Evolutionary conservation across 1,140 invertebrate genomes (phyloP).

Genomic region (Condylostylus longicornis): DNA sequence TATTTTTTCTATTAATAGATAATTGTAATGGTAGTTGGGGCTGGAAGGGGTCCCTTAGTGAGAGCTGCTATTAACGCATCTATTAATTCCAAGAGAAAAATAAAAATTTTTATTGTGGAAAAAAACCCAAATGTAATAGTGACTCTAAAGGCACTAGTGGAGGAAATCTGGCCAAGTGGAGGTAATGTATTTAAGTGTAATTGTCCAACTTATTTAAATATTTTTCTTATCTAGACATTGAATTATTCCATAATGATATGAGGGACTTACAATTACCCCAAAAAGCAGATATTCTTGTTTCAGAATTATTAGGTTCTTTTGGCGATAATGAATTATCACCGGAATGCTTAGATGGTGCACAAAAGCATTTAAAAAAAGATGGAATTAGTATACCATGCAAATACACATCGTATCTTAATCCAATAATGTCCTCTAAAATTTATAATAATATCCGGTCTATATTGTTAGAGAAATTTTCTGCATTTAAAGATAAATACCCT

Average conservation of each 20-base stretch:
- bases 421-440: constrained; percentile 45
- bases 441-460: constrained; percentile 34
- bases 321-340: constrained; percentile 98
- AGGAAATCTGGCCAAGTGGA: constrained; percentile 65
- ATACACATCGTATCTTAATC: constrained; percentile 84
- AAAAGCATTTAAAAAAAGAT: constrained; percentile 71
- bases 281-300: constrained; percentile 89
- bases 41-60: constrained; percentile 89
- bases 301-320: constrained; percentile 93
- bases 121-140: constrained; percentile 96
- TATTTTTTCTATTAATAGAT: constrained; percentile 23
- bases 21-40: constrained; percentile 84
- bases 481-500: constrained; percentile 20
- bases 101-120: constrained; percentile 87
- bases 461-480: constrained; percentile 7
- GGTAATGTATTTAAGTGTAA: too few relatives aligned
- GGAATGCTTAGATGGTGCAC: constrained; percentile 93
- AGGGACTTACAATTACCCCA: constrained; percentile 64
- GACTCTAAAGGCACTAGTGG: constrained; percentile 65
- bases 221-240: constrained; percentile 33
- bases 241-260: constrained; percentile 82
- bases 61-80: constrained; percentile 69
- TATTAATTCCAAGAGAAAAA: constrained; percentile 28
- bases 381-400: constrained; percentile 84
- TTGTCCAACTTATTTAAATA: too few relatives aligned